A percentile compares a stretch with the other conserved stretches of the same genome.
Evolutionary conservation across 2,113 vertebrate genomes (phyloP).

Genomic region (Engystomops pustulosus): DNA sequence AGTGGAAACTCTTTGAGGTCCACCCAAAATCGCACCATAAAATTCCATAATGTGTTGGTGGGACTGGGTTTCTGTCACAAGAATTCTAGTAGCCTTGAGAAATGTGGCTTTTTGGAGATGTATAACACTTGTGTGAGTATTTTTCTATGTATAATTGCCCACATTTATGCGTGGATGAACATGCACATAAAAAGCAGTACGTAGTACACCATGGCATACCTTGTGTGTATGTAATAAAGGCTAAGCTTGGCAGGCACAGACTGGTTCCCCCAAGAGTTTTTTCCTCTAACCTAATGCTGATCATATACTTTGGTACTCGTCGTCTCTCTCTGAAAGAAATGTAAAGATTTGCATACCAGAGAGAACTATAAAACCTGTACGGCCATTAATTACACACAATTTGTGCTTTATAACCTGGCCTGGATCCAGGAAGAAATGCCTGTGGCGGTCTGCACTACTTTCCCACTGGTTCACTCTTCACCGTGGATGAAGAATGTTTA

Average conservation of each 20-base stretch:
- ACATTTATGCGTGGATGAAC: too few relatives aligned
- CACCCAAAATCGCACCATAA: too few relatives aligned
- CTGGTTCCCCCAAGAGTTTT: not conserved
- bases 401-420: constrained; percentile 12
- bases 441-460: constrained; percentile 9
- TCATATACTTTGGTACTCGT: not conserved
- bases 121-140: too few relatives aligned
- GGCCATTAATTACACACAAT: constrained; percentile 18
- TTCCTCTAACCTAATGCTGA: not conserved
- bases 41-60: too few relatives aligned
- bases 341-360: constrained; percentile 17
- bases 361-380: constrained; percentile 14
- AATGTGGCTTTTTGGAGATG: too few relatives aligned
- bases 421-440: constrained; percentile 13
- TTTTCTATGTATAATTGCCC: too few relatives aligned
- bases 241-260: not conserved
- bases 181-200: too few relatives aligned
- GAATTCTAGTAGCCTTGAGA: too few relatives aligned
- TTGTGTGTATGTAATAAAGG: not conserved
- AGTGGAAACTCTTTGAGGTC: too few relatives aligned
- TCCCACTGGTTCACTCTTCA: constrained; percentile 33
- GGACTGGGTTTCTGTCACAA: too few relatives aligned
- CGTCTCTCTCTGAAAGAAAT: not conserved
- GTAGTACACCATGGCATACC: not conserved
- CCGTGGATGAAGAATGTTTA: constrained; percentile 22